Evolutionary conservation across 2,113 vertebrate genomes (phyloP).

Genomic region (Caranx melampygus): DNA sequence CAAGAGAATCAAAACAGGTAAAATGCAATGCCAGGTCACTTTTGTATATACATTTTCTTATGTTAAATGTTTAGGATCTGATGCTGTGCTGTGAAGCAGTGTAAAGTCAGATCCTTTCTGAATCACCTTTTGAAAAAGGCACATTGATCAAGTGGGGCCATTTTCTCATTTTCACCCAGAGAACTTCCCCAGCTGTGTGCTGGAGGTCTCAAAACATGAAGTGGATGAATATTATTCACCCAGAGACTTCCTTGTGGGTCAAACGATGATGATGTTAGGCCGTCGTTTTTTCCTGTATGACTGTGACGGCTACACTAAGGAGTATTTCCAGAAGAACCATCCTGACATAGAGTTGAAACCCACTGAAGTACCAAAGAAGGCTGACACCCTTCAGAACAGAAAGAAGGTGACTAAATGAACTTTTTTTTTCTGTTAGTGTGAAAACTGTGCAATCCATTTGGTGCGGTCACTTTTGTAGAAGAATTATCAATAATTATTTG

Average conservation of each 20-base stretch:
- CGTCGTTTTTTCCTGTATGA: constrained; percentile 91
- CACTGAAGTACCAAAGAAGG: constrained; percentile 75
- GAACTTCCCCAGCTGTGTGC: constrained; percentile 89
- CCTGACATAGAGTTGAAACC: constrained; percentile 84
- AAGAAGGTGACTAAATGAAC: constrained; percentile 62
- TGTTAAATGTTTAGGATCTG: neutral
- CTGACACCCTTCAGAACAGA: neutral
- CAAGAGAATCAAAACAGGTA: constrained; percentile 82
- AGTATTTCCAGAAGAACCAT: constrained; percentile 87
- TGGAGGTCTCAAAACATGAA: constrained; percentile 90
- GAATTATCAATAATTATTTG: neutral
- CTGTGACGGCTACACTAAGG: constrained; percentile 90
- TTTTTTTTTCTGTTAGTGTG: neutral
- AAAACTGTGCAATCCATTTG: neutral
- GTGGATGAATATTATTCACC: constrained; percentile 91
- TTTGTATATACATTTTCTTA: neutral
- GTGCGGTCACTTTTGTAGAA: too few species aligned
- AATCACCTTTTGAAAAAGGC: too few species aligned
- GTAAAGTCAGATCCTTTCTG: neutral
- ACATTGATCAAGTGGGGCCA: neutral
- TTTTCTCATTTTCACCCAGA: constrained; percentile 77
- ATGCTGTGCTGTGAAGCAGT: neutral
- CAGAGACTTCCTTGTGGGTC: constrained; percentile 90
- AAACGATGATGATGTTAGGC: constrained; percentile 86
- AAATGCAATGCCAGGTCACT: constrained; percentile 3